phyloP scores from a whole-genome alignment of 2,888 invertebrate species.

The Dryadula phaetusa region DNA sequence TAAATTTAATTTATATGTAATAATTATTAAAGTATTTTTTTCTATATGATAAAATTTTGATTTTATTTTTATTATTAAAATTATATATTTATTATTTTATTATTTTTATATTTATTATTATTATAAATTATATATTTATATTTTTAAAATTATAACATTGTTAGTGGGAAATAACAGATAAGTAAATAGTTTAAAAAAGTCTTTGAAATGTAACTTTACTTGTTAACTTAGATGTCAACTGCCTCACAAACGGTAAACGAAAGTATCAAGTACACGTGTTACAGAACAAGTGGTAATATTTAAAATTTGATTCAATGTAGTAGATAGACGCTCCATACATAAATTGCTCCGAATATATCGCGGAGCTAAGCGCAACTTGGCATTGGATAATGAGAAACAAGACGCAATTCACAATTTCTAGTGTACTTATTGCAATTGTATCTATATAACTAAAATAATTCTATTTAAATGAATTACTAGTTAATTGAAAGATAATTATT shows the following conservation, averaged over 20 bases:
- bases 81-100: too few relatives aligned
- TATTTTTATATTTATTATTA: too few relatives aligned
- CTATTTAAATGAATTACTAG: too few relatives aligned
- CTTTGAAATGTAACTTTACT: too few relatives aligned
- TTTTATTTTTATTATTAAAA: too few relatives aligned
- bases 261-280: background rate
- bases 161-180: too few relatives aligned
- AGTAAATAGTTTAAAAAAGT: too few relatives aligned
- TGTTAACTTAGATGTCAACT: background rate
- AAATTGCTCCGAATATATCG: conserved; percentile 45
- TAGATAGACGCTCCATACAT: conserved; percentile 29
- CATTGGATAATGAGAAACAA: conserved; percentile 42
- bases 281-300: background rate
- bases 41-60: too few relatives aligned
- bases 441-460: too few relatives aligned
- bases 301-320: background rate
- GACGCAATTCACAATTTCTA: conserved; percentile 26
- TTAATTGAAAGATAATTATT: too few relatives aligned
- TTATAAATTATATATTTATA: background rate
- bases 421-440: background rate
- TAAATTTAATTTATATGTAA: too few relatives aligned
- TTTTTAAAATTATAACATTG: background rate
- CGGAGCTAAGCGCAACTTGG: conserved; percentile 42
- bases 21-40: too few relatives aligned
- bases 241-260: background rate